Conservation (phyloP, 1,140 invertebrate genomes). For the fruit fly (Drosophila melanogaster) region DNA sequence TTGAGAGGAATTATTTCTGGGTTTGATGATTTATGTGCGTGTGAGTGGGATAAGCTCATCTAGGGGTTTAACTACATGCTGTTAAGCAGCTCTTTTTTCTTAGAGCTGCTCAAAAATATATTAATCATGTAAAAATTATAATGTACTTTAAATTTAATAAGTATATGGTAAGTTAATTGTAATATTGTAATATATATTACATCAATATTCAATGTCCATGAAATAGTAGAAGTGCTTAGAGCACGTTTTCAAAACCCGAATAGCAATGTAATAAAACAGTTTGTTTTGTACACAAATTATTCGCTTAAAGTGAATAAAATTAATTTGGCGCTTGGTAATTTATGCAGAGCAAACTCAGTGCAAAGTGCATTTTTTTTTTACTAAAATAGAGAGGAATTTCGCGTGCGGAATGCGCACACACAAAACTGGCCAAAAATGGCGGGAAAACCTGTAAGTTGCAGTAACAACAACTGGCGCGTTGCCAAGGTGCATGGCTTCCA, state of each 20-base stretch:
- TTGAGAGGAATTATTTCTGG: conserved; percentile 8
- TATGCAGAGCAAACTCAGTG: conserved; percentile 22
- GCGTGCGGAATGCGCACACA: conserved; percentile 21
- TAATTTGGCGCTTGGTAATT: conserved; percentile 26
- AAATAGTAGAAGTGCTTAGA: too few relatives aligned
- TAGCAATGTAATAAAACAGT: not conserved
- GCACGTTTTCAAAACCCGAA: not conserved
- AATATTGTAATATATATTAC: too few relatives aligned
- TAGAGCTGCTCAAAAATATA: too few relatives aligned
- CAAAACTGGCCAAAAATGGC: conserved; percentile 23
- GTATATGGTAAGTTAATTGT: too few relatives aligned
- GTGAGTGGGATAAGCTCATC: not conserved
- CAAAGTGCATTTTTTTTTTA: conserved; percentile 17
- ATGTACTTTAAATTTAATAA: too few relatives aligned
- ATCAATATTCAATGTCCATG: too few relatives aligned
- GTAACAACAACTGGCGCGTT: conserved; percentile 36
- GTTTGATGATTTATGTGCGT: conserved; percentile 17
- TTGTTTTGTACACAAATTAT: conserved; percentile 17
- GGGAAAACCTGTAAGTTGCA: conserved; percentile 34
- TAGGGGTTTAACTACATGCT: not conserved
- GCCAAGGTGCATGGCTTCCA: conserved; percentile 45
- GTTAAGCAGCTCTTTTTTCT: too few relatives aligned
- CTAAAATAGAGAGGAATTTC: conserved; percentile 22
- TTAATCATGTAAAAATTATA: too few relatives aligned
- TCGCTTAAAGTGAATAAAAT: conserved; percentile 7